Conservation (phyloP, 2,113 vertebrate species). For the Lipotes vexillifer region DNA sequence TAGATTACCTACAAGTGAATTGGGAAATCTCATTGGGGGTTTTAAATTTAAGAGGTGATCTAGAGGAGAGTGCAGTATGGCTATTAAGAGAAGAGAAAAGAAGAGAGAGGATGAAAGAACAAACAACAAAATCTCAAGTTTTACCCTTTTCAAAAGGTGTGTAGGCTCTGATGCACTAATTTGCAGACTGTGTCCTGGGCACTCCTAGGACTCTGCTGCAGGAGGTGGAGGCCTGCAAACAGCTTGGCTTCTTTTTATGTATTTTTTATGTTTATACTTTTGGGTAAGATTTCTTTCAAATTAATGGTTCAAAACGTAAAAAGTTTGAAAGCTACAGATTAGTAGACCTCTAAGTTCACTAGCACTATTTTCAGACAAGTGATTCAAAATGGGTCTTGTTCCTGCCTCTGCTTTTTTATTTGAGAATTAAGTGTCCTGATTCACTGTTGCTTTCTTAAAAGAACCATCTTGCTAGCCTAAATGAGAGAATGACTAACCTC, state of each 20-base stretch:
- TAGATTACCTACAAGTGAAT: neutral
- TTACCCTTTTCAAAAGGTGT: neutral
- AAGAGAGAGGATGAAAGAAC: neutral
- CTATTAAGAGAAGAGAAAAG: neutral
- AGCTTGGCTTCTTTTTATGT: neutral
- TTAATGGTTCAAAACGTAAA: neutral
- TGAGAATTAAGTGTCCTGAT: neutral
- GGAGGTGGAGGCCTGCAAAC: neutral
- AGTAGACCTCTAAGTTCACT: neutral
- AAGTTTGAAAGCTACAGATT: neutral
- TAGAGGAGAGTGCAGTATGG: neutral
- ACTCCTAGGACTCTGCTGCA: neutral
- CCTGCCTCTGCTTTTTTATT: neutral
- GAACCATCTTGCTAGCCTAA: neutral
- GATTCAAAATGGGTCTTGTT: neutral
- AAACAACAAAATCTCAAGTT: neutral
- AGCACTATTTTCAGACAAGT: neutral
- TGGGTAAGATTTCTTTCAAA: neutral
- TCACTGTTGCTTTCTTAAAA: neutral
- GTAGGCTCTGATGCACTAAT: neutral
- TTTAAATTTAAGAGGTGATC: neutral
- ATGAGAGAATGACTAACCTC: conserved; percentile 27
- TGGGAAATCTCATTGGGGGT: neutral
- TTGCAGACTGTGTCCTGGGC: neutral
- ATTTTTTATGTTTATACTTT: neutral